These are phyloP conservation scores for Microvelia longipes DNA, from an alignment of 1,140 invertebrate genomes.

Conservation along the genomic window DNA sequence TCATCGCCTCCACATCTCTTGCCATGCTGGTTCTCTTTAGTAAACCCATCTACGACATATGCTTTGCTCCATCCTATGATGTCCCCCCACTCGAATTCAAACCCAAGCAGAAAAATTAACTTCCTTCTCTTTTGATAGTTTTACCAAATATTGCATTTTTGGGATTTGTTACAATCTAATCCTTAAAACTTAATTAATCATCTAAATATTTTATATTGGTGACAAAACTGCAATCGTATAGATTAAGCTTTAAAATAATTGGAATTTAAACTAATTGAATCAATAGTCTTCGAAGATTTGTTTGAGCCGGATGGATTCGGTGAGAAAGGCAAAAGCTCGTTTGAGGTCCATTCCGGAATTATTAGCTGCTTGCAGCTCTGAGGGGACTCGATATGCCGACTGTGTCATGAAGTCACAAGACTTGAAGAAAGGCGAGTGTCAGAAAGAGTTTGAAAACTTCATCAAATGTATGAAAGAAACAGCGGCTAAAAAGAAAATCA, in stretches of 20 bases:
- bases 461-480: slow-evolving; percentile 49
- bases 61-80: slow-evolving; percentile 24
- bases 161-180: too few species aligned
- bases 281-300: neutral
- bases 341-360: slow-evolving; percentile 55
- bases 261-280: neutral
- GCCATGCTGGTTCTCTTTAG: slow-evolving; percentile 44
- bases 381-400: slow-evolving; percentile 50
- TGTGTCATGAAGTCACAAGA: slow-evolving; percentile 53
- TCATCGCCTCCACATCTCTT: slow-evolving; percentile 31
- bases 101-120: slow-evolving; percentile 4
- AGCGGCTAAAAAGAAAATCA: slow-evolving; percentile 44
- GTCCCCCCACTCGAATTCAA: slow-evolving; percentile 20
- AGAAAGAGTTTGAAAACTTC: slow-evolving; percentile 55
- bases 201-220: neutral
- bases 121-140: too few species aligned
- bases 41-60: slow-evolving; percentile 51
- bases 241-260: neutral
- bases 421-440: slow-evolving; percentile 52
- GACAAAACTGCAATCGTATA: too few species aligned
- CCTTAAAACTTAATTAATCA: too few species aligned
- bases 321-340: slow-evolving; percentile 51
- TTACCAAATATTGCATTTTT: too few species aligned
- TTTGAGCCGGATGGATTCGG: slow-evolving; percentile 50
- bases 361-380: slow-evolving; percentile 48